Evolutionary conservation across 2,797 vertebrate genomes (phyloP).

Genomic region (Carduelis carduelis): DNA sequence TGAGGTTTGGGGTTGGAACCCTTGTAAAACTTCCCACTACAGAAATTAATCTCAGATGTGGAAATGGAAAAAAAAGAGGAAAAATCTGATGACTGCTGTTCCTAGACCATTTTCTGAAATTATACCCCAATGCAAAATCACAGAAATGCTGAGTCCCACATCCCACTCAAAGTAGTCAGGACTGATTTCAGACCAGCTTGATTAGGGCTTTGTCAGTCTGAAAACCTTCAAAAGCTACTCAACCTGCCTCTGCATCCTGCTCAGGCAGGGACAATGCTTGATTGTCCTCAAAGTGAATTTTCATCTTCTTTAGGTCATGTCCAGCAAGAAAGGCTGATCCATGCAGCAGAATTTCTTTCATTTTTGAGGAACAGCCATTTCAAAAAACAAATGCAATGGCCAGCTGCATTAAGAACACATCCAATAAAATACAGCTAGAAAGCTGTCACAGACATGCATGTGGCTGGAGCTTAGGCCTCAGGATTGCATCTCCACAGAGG

Average conservation of each 20-base stretch:
- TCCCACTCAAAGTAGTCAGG: not conserved
- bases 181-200: not conserved
- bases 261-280: not conserved
- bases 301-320: not conserved
- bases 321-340: not conserved
- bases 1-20: not conserved
- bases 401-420: not conserved
- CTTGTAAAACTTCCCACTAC: not conserved
- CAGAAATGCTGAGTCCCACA: not conserved
- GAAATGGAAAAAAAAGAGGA: not conserved
- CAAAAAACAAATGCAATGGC: not conserved
- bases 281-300: not conserved
- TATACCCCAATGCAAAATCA: not conserved
- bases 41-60: not conserved
- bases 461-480: not conserved
- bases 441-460: not conserved
- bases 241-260: not conserved
- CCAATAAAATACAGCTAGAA: not conserved
- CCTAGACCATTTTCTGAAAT: not conserved
- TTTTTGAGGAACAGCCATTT: not conserved
- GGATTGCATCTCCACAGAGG: fast-evolving
- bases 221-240: not conserved
- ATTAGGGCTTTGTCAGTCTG: not conserved
- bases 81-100: not conserved
- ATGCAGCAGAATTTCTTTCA: not conserved